A percentile compares a stretch with the other conserved stretches of the same genome.
Evolutionary conservation across 2,113 vertebrate species (phyloP).

Genomic region (Dendrocopos noguchii): DNA sequence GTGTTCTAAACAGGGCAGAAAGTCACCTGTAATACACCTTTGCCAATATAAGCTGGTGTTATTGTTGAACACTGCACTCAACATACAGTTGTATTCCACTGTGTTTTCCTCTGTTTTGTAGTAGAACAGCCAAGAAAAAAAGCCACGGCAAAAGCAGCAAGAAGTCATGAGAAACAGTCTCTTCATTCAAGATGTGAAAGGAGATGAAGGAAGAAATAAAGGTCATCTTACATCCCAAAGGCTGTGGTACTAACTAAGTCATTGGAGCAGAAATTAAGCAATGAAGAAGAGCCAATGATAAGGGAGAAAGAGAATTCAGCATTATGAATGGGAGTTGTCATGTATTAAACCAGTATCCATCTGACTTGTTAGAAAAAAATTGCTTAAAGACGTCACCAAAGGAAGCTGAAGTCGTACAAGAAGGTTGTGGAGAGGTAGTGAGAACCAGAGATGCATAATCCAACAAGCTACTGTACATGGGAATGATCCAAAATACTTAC

Average conservation of each 20-base stretch:
- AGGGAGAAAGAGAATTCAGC: neutral
- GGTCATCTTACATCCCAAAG: neutral
- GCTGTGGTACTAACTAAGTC: conserved; percentile 35
- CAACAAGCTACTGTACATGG: neutral
- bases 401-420: neutral
- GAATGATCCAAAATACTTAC: neutral
- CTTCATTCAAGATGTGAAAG: conserved; percentile 13
- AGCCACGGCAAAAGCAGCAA: neutral
- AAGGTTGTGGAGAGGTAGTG: neutral
- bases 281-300: neutral
- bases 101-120: conserved; percentile 10
- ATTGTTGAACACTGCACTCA: neutral
- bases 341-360: neutral
- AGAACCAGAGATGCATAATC: neutral
- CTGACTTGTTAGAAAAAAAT: neutral
- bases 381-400: neutral
- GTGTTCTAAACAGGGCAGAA: neutral
- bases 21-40: neutral
- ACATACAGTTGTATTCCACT: neutral
- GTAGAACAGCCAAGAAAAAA: neutral
- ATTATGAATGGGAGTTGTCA: neutral
- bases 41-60: neutral
- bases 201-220: conserved; percentile 21
- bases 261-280: neutral
- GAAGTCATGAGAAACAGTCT: conserved; percentile 25